Evolutionary conservation across 2,113 vertebrate genomes (phyloP).

Genomic region (Machaerirhynchus nigripectus): DNA sequence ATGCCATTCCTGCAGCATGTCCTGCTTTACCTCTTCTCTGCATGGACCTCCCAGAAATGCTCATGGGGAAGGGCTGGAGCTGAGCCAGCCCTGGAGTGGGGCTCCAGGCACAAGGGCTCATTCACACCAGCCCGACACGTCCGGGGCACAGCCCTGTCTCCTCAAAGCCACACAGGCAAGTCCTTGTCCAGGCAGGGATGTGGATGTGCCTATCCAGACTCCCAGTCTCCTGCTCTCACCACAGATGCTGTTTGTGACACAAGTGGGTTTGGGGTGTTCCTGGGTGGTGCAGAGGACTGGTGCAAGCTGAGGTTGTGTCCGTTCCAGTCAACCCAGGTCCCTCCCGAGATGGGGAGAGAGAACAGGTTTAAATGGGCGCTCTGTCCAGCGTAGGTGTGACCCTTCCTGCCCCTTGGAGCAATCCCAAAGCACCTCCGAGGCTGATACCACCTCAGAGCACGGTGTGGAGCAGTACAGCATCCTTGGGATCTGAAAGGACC

Average conservation of each 20-base stretch:
- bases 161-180: background rate
- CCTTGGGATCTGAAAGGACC: background rate
- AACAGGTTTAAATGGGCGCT: fast-evolving
- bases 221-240: slow-evolving; percentile 8
- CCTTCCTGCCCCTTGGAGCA: background rate
- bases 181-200: background rate
- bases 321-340: background rate
- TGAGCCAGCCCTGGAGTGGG: background rate
- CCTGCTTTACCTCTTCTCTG: background rate
- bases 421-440: background rate
- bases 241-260: background rate
- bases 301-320: background rate
- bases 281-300: background rate
- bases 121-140: background rate
- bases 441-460: background rate
- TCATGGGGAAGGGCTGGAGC: background rate
- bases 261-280: background rate
- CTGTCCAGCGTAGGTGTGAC: background rate
- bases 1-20: background rate
- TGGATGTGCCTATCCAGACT: background rate
- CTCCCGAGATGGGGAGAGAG: background rate
- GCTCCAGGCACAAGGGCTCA: background rate
- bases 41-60: background rate
- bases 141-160: background rate
- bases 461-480: background rate